These are phyloP conservation scores for Hyles euphorbiae DNA, from an alignment of 1,140 invertebrate genomes.

Conservation along the genomic window DNA sequence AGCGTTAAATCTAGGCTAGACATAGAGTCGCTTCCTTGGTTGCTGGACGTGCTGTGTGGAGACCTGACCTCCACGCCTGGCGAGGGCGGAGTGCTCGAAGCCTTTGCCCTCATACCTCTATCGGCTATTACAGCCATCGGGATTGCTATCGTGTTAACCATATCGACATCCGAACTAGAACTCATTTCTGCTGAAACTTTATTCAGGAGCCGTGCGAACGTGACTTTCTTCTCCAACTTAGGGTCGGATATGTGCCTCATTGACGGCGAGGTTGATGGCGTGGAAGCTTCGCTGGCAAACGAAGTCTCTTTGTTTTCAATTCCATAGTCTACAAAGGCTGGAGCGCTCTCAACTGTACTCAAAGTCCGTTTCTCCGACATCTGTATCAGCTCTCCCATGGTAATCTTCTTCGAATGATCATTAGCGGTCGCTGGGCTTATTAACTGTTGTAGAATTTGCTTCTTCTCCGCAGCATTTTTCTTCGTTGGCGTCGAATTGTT, in stretches of 20 bases:
- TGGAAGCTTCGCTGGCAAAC: slow-evolving; percentile 72
- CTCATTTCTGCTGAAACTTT: slow-evolving; percentile 85
- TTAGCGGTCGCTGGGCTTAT: slow-evolving; percentile 74
- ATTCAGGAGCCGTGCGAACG: slow-evolving; percentile 83
- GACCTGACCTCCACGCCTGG: slow-evolving; percentile 76
- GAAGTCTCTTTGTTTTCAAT: slow-evolving; percentile 76
- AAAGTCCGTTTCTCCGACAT: slow-evolving; percentile 78
- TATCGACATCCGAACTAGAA: slow-evolving; percentile 80
- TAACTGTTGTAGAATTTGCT: slow-evolving; percentile 84
- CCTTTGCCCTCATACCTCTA: slow-evolving; percentile 57
- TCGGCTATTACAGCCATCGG: slow-evolving; percentile 68
- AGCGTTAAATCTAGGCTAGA: slow-evolving; percentile 79
- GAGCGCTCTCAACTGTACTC: slow-evolving; percentile 65
- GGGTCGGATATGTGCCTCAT: slow-evolving; percentile 76
- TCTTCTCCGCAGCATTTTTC: slow-evolving; percentile 82
- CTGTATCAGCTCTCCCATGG: slow-evolving; percentile 81
- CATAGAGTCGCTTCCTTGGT: slow-evolving; percentile 83
- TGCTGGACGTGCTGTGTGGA: slow-evolving; percentile 79
- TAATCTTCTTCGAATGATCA: slow-evolving; percentile 76
- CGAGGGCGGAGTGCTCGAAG: slow-evolving; percentile 73
- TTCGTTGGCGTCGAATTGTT: slow-evolving; percentile 84
- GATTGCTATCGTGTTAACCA: slow-evolving; percentile 73
- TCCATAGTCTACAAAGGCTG: slow-evolving; percentile 62
- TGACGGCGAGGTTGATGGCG: slow-evolving; percentile 67
- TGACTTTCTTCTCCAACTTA: slow-evolving; percentile 85